These are phyloP conservation scores for Sternarchorhynchus goeldii DNA, from an alignment of 2,797 vertebrate species.

Conservation along the genomic window DNA sequence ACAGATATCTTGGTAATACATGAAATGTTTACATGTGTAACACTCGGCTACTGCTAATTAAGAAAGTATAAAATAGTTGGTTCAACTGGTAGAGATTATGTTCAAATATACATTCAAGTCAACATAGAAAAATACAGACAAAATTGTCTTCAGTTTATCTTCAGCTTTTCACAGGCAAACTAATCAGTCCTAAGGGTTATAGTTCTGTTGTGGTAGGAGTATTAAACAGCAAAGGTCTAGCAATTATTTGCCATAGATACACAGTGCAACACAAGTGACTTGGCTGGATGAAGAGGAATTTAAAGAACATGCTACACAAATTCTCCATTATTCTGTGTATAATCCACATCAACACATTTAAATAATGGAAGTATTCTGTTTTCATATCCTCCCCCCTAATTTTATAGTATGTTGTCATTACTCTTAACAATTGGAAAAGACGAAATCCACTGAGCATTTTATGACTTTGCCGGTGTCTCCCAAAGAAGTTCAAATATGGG, in stretches of 20 bases:
- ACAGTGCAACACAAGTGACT: not conserved
- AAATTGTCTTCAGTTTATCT: conserved; percentile 52
- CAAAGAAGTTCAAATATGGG: not conserved
- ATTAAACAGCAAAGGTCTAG: conserved; percentile 2
- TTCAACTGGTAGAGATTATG: conserved; percentile 52
- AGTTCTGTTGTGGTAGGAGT: conserved; percentile 6
- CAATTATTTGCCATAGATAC: conserved; percentile 2
- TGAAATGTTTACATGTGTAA: conserved; percentile 35
- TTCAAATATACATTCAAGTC: conserved; percentile 73
- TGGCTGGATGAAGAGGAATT: conserved; percentile 1
- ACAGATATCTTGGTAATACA: conserved; percentile 52
- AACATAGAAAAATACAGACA: conserved; percentile 71
- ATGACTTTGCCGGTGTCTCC: not conserved
- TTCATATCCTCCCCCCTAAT: too few relatives aligned
- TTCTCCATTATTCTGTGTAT: not conserved
- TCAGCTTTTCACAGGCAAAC: conserved; percentile 13
- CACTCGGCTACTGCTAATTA: conserved; percentile 20
- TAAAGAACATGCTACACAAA: conserved; percentile 8
- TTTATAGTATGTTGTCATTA: not conserved
- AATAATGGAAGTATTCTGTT: conserved; percentile 1
- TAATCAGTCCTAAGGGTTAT: not conserved
- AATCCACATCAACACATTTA: not conserved
- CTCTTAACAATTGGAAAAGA: not conserved
- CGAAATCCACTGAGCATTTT: not conserved
- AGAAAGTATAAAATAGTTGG: conserved; percentile 62